Base-by-base conservation (phyloP, 2,113 vertebrate species). In the Limanda limanda region DNA sequence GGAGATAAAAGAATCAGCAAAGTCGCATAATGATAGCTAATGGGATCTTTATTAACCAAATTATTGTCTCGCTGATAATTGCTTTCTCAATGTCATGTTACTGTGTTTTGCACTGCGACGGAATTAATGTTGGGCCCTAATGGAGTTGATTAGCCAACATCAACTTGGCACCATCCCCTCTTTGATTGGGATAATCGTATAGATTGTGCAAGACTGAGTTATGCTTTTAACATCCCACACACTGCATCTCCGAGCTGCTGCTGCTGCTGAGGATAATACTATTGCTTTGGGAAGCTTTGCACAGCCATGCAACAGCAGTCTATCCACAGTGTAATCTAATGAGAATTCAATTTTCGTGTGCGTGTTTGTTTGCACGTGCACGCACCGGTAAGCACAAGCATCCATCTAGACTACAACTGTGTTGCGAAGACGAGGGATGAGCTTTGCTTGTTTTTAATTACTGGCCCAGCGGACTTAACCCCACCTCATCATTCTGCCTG, bases 401-500 rank as follows among this genome's bases (percentile, higher is more conserved):
- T 86, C 80, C 63, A 84, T 88, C 71, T 86, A n/a, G 69, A 81
- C 80, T 59, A 69, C 59, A 55, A 57, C 66, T 78, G 67, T 80
- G 75, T 76, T 66, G 71, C 70, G 48, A 58, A 59, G 67, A 73
- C 51, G 76, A 78, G 74, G 85, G 76, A 86, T 72, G 70, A 85
- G 89, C 79, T 86, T 86, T 52, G 83, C 89, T 78, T 87, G 71
- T 82, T 91, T 93, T 92, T 93, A 94, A 94, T 94, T 93, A 94
- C 88, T 68, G 70, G 74, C 92, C 90, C 90, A 57, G 84, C 71
- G 69, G 93, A 93, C 87, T 87, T 88, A 88, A 90, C 91, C 89
- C 83, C 71, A 77, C 84, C 91, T 89, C 88, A 90, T 93, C 89
- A 88, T 81, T 85, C 88, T 79, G 81, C 74, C 84, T 82, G 84